Base-by-base conservation (phyloP, 1,140 invertebrate genomes). In the Chlorops oryzae region DNA sequence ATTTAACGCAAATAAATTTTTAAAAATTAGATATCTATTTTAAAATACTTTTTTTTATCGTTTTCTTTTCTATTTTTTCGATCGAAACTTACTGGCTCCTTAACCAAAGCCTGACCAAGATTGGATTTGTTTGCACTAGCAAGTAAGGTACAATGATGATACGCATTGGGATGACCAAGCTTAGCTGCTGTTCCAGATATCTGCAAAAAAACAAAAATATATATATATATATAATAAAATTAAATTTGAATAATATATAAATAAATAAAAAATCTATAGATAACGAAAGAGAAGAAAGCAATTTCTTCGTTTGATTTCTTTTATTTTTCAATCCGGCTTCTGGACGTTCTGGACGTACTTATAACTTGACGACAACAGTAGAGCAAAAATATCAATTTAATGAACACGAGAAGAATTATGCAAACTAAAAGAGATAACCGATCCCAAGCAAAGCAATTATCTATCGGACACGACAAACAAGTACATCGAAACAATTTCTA, bases 61-160 rank as follows among this genome's bases (percentile, higher is more conserved):
- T n/a, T n/a, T n/a, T n/a, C n/a, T n/a, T n/a, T n/a, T n/a, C n/a
- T n/a, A n/a, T n/a, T 34, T 3, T 13, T 35, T 37, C 22, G 12
- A 47, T 28, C 7, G 5, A 42, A 55, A 78, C 76, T 77, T 72
- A 85, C 83, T 75, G 85, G 78, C 65, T 81, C 77, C 68, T 81
- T 85, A 40, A 79, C 76, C 28, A 89, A 75, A 21, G 81, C 77
- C 47, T 80, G 73, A 45, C 77, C 80, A 56, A 95, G 76, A 62
- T 81, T 78, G 40, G 78, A 63, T 72, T 87, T 86, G 69, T 96
- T 84, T 42, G 85, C 86, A 66, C 90, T 81, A 32, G 93, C 85
- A 58, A 96, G 75, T 43, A 98, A 75, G 23, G 93, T 97, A 73
- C 91, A 96, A 72, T 96, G 93, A 74, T 97, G 93, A 78, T 96